Evolutionary conservation across 2,888 invertebrate species (phyloP).

Genomic region (Caenorhabditis parvicauda): DNA sequence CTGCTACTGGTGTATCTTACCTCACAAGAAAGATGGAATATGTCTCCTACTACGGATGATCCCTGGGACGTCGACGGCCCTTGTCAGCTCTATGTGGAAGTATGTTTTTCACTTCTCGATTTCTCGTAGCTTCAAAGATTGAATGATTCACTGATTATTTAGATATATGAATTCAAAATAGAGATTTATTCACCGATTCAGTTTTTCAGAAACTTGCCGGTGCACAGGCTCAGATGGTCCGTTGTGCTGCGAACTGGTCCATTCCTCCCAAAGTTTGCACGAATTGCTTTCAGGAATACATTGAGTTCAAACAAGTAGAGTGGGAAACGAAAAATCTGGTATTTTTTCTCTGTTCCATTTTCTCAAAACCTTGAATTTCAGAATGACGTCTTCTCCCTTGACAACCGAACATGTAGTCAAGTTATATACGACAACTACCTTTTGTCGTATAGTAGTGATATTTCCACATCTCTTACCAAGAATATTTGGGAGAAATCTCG

Average conservation of each 20-base stretch:
- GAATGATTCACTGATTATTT: not conserved
- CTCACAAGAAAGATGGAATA: too few relatives aligned
- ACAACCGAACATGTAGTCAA: constrained; percentile 50
- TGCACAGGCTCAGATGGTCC: constrained; percentile 43
- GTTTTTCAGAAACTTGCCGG: constrained; percentile 35
- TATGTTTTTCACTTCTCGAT: constrained; percentile 16
- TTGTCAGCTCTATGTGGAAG: constrained; percentile 53
- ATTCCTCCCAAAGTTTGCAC: constrained; percentile 61
- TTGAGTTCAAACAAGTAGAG: constrained; percentile 52
- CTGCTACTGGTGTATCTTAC: too few relatives aligned
- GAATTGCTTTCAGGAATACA: constrained; percentile 55
- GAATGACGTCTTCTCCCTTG: constrained; percentile 37
- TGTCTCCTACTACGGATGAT: constrained; percentile 22
- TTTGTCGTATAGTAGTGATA: constrained; percentile 53
- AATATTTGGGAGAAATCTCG: constrained; percentile 56
- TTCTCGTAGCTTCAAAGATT: too few relatives aligned
- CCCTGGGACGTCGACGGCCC: constrained; percentile 57
- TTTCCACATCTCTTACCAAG: constrained; percentile 42
- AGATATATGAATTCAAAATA: not conserved
- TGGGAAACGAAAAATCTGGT: constrained; percentile 54
- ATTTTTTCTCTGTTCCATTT: constrained; percentile 2
- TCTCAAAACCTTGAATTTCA: constrained; percentile 5
- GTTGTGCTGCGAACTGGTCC: constrained; percentile 55
- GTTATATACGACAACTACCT: constrained; percentile 58
- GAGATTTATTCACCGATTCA: not conserved